phyloP scores from a whole-genome alignment of 2,797 vertebrate genomes.

The Mormyrops attenuatus region DNA sequence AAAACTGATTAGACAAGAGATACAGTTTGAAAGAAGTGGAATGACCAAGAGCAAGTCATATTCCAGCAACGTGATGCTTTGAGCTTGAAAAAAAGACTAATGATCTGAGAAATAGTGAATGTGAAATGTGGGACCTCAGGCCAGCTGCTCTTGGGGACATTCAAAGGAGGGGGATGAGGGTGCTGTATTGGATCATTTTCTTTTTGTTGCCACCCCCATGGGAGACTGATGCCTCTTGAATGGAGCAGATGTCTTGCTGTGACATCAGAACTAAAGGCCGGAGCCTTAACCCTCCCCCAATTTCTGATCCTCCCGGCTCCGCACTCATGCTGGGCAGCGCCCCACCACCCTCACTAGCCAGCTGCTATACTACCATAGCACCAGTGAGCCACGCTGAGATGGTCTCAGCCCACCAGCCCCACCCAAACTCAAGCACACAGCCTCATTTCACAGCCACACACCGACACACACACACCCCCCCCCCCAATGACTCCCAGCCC shows the following conservation, averaged over 20 bases:
- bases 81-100: neutral
- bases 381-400: neutral
- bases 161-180: conserved; percentile 19
- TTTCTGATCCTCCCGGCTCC: neutral
- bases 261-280: neutral
- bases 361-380: neutral
- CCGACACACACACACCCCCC: neutral
- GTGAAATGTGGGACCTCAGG: neutral
- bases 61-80: neutral
- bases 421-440: neutral
- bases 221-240: neutral
- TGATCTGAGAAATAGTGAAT: neutral
- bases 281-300: conserved; percentile 14
- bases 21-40: neutral
- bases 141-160: neutral
- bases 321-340: neutral
- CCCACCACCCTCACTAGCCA: neutral
- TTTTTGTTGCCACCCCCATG: neutral
- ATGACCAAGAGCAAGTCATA: neutral
- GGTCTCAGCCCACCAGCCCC: neutral
- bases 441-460: neutral
- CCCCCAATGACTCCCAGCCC: neutral
- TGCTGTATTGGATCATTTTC: conserved; percentile 18
- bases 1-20: neutral
- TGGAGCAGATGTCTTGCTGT: conserved; percentile 25